Evolutionary conservation across 2,888 invertebrate species (phyloP), one percentile per base, ranked within the genome.

Genomic region (Theretra japonica): DNA sequence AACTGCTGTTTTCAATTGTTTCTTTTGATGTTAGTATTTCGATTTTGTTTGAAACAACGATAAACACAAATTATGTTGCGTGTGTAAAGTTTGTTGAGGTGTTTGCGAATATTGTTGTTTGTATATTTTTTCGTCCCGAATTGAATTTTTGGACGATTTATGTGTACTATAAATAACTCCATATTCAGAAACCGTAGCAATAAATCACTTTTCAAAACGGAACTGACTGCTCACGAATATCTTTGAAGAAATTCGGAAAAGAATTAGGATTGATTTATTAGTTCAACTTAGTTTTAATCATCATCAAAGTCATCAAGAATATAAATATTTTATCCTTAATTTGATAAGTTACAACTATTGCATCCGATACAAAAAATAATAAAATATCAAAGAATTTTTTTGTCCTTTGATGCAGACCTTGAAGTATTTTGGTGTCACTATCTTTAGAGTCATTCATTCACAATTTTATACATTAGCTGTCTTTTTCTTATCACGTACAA

Each of bases 341-440:
- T 62, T 21, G 11, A 62, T 41, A 33, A 62, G 21, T 62, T 41
- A 62, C 15, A 65, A 41, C 48, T 65, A 23, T 65, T 41, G 21
- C 21, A 48, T 65, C 62, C 33, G 33, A 11, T 65, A 65, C 17
- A 48, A 48, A 41, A 23, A 6, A 17, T 41, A 23, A 23, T 65
- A 65, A 65, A 48, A 65, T 48, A 65, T 65, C 65, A 48, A 65
- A 65, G 65, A 41, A 65, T 1, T 65, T 17, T 21, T 23, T 21
- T 23, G 41, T 65, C 65, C 23, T 65, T 65, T 62, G 33, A 62
- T 62, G 33, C 21, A 48, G 23, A 65, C 23, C 65, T 65, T 48
- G 48, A 23, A 48, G 48, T 48, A 65, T 23, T 33, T 28, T 60
- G 17, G 4, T 48, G 65, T 65, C 21, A 41, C 65, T 65, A 48